Conservation (phyloP, 2,113 vertebrate species). For the Saguinus imperator region DNA sequence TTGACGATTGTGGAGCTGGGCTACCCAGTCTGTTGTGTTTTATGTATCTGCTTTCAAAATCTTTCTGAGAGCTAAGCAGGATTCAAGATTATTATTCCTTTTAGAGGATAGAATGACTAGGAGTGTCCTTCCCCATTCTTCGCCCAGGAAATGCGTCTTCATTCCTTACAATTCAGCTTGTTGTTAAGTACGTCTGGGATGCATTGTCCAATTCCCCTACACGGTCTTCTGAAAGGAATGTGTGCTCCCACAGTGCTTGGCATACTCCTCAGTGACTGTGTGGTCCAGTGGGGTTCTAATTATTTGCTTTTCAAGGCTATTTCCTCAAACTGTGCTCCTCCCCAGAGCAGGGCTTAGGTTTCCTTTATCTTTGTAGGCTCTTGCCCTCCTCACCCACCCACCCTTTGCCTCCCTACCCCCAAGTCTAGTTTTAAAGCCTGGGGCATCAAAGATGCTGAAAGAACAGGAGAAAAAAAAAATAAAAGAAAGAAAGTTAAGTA, state of each 20-base stretch:
- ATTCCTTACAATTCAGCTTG: background rate
- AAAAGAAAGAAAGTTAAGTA: background rate
- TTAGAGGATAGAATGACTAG: background rate
- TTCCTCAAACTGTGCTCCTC: background rate
- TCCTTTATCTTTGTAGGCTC: background rate
- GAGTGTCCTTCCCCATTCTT: no score
- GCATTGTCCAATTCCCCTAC: background rate
- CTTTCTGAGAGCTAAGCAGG: background rate
- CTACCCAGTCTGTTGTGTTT: background rate
- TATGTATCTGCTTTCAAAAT: background rate
- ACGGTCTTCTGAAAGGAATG: rapidly evolving
- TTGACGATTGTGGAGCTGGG: background rate
- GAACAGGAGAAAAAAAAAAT: background rate
- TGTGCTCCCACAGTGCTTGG: background rate
- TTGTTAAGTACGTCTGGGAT: background rate
- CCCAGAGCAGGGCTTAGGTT: background rate
- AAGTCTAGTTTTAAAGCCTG: background rate
- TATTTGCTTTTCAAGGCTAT: background rate
- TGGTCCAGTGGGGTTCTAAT: background rate
- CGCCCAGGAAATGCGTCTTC: background rate
- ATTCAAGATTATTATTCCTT: background rate
- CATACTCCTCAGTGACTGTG: rapidly evolving
- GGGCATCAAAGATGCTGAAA: background rate
- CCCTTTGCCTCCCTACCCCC: background rate
- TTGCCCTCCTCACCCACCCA: background rate